phyloP scores from a whole-genome alignment of 2,888 invertebrate genomes.

The Tipula lateralis region DNA sequence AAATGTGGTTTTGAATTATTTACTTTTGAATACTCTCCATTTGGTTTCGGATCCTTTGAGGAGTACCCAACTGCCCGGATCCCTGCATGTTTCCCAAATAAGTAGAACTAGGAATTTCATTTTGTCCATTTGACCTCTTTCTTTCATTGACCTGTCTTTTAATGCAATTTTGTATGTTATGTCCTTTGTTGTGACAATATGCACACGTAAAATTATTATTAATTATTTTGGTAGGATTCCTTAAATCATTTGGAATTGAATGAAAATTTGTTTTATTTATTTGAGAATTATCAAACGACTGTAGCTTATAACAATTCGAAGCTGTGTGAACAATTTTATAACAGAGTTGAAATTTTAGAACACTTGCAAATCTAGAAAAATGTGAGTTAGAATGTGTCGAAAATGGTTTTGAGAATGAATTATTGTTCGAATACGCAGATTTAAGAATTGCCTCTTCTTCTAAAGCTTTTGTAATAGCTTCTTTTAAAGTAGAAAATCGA shows the following conservation, averaged over 20 bases:
- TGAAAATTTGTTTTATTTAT: too few species aligned
- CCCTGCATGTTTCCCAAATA: too few species aligned
- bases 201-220: not conserved
- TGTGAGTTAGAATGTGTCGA: too few species aligned
- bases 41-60: too few species aligned
- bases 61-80: too few species aligned
- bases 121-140: too few species aligned
- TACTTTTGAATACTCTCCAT: too few species aligned
- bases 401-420: not conserved
- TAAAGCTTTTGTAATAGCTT: not conserved
- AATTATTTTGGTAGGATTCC: not conserved
- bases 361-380: not conserved
- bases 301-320: not conserved
- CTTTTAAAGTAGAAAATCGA: too few species aligned
- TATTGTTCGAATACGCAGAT: not conserved
- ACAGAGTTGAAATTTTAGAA: not conserved
- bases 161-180: not conserved
- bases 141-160: too few species aligned
- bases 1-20: too few species aligned
- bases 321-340: not conserved
- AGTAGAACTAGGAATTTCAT: too few species aligned
- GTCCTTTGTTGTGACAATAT: not conserved
- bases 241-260: too few species aligned
- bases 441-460: not conserved
- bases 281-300: not conserved